These are phyloP conservation scores for Invenusta paracnida DNA, from an alignment of 2,888 invertebrate genomes.

Conservation along the genomic window DNA sequence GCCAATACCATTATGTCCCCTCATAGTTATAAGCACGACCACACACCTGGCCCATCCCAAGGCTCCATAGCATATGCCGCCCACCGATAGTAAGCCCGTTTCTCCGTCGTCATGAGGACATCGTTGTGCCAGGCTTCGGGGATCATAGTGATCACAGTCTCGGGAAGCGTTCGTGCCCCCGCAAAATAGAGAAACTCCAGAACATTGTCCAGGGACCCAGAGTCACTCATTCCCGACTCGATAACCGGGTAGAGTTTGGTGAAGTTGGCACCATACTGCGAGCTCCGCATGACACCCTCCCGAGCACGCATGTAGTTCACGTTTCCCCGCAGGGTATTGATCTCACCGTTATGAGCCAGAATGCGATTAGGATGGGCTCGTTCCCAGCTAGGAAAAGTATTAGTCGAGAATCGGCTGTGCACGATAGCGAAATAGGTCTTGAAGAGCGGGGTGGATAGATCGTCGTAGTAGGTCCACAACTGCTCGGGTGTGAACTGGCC, in stretches of 20 bases:
- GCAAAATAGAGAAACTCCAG: constrained; percentile 91
- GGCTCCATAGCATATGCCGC: constrained; percentile 95
- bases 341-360: constrained; percentile 96
- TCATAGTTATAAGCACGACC: too few species aligned
- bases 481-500: constrained; percentile 93
- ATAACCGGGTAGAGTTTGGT: constrained; percentile 90
- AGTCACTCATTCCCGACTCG: constrained; percentile 93
- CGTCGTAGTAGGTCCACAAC: constrained; percentile 73
- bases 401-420: constrained; percentile 96
- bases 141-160: constrained; percentile 97
- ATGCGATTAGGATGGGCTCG: constrained; percentile 89
- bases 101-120: constrained; percentile 81
- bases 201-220: constrained; percentile 93
- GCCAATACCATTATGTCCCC: too few species aligned
- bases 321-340: constrained; percentile 95
- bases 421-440: constrained; percentile 91
- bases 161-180: constrained; percentile 80
- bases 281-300: constrained; percentile 90
- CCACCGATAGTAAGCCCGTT: constrained; percentile 93
- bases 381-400: constrained; percentile 99
- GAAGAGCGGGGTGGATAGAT: constrained; percentile 67
- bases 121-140: constrained; percentile 97
- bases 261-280: constrained; percentile 75
- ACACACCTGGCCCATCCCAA: constrained; percentile 79
- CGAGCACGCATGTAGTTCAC: constrained; percentile 97